Evolutionary conservation across 1,140 invertebrate species (phyloP), one percentile per base, ranked within the genome.

Genomic region (Cotesia glomerata): DNA sequence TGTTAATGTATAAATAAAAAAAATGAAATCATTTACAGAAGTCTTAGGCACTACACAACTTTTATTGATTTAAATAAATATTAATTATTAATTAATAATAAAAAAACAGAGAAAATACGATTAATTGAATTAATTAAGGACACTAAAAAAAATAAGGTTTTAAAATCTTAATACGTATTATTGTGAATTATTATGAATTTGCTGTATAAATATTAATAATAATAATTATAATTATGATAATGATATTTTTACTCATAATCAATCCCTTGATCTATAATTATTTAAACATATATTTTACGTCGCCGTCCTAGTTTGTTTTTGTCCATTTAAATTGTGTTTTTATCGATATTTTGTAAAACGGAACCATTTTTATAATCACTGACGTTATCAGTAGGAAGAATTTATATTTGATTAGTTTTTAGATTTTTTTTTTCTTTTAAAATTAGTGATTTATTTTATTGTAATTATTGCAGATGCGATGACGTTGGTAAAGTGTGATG

Each of bases 41-140:
- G 75, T 78, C 80, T 81, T 82, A 82, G 74, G 80, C 80, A 82
- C 78, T 86, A 85, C 80, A 79, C 84, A 86, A 85, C 81, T 80
- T 84, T 85, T 82, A 82, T 81, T 82, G 80, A 85, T 81, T 74
- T 76, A 81, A 45, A 26, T 59, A 61, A 66, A 67, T 26, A 69
- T 52, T 80, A 77, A 78, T 76, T 74, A 77, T 79, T 62, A 69
- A 72, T 76, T n/a, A n/a, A n/a, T n/a, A n/a, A n/a, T n/a, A 39
- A 73, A 65, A 11, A 67, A 72, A 67, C 16, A 77, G 61, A 49
- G 39, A 45, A 45, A 45, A 45, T 45, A 45, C 39, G 39, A 85
- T 81, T 74, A 77, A 81, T 61, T 66, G 65, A 68, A 70, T 54
- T 80, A 77, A 78, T 75, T 74, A 77, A 79, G 59, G 68, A 73